These are phyloP conservation scores for Glaucomys volans DNA, from an alignment of 2,113 vertebrate species.

Conservation along the genomic window DNA sequence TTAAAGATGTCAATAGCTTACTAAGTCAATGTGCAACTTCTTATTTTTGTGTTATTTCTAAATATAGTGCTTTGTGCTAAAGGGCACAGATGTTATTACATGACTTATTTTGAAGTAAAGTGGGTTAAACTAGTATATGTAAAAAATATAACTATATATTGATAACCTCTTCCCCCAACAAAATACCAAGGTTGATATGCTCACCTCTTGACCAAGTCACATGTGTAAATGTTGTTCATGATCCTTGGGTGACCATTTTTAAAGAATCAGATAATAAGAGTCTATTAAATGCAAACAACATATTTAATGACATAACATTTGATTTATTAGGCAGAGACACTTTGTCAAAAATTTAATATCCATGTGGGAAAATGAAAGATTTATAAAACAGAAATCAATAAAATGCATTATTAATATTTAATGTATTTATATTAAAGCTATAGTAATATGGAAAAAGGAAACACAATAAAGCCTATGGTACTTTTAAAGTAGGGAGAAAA, in stretches of 20 bases:
- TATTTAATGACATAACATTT: neutral
- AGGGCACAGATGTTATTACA: neutral
- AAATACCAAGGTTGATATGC: neutral
- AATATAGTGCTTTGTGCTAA: neutral
- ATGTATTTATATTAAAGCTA: neutral
- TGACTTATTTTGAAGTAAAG: constrained; percentile 20
- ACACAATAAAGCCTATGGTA: neutral
- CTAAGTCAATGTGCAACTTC: neutral
- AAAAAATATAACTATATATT: neutral
- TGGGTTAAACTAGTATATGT: neutral
- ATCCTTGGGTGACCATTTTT: neutral
- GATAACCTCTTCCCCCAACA: neutral
- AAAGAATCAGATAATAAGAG: neutral
- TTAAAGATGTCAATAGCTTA: neutral
- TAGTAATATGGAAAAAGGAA: neutral
- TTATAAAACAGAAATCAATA: constrained; percentile 1
- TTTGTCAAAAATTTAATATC: constrained; percentile 13
- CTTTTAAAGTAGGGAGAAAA: constrained; percentile 7
- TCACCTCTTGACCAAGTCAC: neutral
- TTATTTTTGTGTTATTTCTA: neutral
- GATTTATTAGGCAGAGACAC: neutral
- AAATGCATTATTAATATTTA: neutral
- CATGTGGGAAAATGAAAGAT: neutral
- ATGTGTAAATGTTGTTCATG: neutral
- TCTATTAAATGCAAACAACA: neutral